Base-by-base conservation (phyloP, 1,140 invertebrate genomes). In the Formica selysi region DNA sequence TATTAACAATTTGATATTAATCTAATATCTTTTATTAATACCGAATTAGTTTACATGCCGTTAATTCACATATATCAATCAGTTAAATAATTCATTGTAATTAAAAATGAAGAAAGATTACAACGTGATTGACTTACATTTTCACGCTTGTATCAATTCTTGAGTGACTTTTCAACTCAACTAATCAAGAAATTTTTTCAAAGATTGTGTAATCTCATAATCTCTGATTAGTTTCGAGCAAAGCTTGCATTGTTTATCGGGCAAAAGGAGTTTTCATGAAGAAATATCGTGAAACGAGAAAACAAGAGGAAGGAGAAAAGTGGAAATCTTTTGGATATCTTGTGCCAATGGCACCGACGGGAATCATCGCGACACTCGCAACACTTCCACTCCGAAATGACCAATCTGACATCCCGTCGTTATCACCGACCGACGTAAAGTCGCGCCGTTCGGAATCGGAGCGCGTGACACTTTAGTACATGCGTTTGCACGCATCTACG, bases 341-440 rank as follows among this genome's bases (percentile, higher is more conserved):
- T 13, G 44, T n/a, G 65, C 38, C 80, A 41, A 13, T 7, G n/a
- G 26, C 32, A 32, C 5, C 10, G 54, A 54, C 19, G n/a, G n/a
- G 7, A 26, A 19, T 13, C 26, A 36, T 32, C 22, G 36, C 22
- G 64, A 44, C 48, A n/a, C 16, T 22, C 44, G 57, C 71, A 54
- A 62, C 32, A 51, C 67, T 68, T 87, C 73, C 11, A 76, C 61
- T 54, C 59, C 29, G 41, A 19, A 36, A 26, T 88, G 36, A 76
- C 89, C 89, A 90, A 90, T 90, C 89, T 90, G 74, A 73, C 79
- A 87, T 90, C 80, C 87, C 76, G 74, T 26, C 88, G 87, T 90
- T 90, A 90, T 90, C 89, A 85, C 51, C 74, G 73, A 87, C 76
- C 89, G 87, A 76, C 70, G 76, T 78, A 86, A 87, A 38, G 54